Evolutionary conservation across 2,113 vertebrate species (phyloP).

Genomic region (Phylloscopus trochilus): DNA sequence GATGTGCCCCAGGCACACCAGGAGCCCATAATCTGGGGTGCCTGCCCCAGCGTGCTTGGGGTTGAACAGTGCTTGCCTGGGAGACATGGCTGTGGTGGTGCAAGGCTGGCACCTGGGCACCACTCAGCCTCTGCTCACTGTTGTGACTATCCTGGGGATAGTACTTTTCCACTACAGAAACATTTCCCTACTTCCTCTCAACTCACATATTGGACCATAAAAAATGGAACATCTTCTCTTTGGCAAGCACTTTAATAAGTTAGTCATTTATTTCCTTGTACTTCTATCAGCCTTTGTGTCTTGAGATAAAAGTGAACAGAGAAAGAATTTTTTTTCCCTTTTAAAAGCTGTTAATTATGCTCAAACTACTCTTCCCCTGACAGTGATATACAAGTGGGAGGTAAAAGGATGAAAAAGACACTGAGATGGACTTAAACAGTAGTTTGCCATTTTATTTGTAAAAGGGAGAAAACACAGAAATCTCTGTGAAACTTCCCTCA

Average conservation of each 20-base stretch:
- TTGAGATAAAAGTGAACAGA: neutral
- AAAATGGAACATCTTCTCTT: neutral
- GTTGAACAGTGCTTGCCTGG: neutral
- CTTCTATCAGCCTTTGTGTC: neutral
- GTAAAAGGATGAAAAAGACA: neutral
- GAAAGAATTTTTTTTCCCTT: neutral
- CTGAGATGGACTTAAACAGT: neutral
- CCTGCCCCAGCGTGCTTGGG: neutral
- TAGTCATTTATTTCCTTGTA: neutral
- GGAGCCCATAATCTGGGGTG: neutral
- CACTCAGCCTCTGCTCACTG: neutral
- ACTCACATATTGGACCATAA: neutral
- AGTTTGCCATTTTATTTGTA: fast-evolving
- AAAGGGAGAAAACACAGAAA: neutral
- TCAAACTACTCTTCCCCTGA: neutral
- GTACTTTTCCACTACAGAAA: constrained; percentile 17
- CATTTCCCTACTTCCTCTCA: neutral
- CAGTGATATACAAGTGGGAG: neutral
- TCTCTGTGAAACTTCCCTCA: neutral
- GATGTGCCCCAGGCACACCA: neutral
- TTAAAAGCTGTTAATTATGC: neutral
- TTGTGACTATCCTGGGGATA: neutral
- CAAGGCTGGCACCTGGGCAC: neutral
- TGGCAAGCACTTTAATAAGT: neutral
- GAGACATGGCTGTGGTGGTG: fast-evolving